Percentiles rank a stretch among this genome's conserved stretches.
phyloP scores from a whole-genome alignment of 2,888 invertebrate genomes.

The Oligia strigilis region DNA sequence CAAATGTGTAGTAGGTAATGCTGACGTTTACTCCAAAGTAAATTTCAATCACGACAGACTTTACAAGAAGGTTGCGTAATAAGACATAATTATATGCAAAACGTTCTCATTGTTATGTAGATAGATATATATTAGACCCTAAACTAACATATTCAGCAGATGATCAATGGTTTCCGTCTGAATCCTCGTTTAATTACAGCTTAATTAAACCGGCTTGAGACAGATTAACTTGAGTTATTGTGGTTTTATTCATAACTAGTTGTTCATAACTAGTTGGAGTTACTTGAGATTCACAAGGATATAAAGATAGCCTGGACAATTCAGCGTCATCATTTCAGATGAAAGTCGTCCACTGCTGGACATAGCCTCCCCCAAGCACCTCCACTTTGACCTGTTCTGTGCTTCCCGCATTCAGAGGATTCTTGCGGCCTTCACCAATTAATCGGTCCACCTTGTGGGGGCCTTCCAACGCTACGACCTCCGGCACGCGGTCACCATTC shows the following conservation, averaged over 20 bases:
- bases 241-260: background rate
- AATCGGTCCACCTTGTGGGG: no score
- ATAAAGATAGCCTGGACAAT: background rate
- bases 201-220: slow-evolving; percentile 45
- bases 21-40: no score
- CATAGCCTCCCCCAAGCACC: no score
- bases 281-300: background rate
- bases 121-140: background rate
- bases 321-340: background rate
- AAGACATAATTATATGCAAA: background rate
- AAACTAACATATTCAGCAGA: slow-evolving; percentile 1
- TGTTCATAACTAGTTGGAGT: background rate
- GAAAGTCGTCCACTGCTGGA: no score
- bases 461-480: no score
- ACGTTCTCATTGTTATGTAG: background rate
- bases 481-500: no score
- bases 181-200: slow-evolving; percentile 37
- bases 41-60: no score
- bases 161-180: slow-evolving; percentile 36
- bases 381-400: no score
- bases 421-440: no score
- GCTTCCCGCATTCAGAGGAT: no score
- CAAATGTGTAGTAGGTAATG: no score
- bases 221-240: slow-evolving; percentile 35
- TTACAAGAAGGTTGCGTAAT: no score